Evolutionary conservation across 2,113 vertebrate species (phyloP).

Genomic region (Cryptotis parvus): DNA sequence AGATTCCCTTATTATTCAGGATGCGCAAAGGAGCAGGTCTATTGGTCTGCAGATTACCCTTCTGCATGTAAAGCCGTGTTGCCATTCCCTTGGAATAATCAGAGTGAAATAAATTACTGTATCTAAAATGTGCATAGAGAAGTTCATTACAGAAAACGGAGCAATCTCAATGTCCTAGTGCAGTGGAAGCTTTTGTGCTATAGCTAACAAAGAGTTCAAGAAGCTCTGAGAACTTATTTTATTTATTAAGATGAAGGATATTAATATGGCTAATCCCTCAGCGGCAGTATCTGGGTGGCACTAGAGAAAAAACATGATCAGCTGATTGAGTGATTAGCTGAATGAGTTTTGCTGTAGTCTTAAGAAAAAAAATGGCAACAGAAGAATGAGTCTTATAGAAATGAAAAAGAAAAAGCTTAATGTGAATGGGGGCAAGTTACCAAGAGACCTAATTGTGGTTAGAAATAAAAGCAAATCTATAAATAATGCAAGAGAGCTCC

Average conservation of each 20-base stretch:
- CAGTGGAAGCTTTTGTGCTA: constrained; percentile 1
- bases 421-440: constrained; percentile 55
- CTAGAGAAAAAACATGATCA: background rate
- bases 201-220: constrained; percentile 44
- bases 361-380: background rate
- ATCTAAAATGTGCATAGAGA: background rate
- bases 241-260: constrained; percentile 15
- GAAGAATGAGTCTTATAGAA: constrained; percentile 28
- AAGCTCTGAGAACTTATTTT: constrained; percentile 27
- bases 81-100: constrained; percentile 2
- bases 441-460: constrained; percentile 71
- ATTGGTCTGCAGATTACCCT: background rate
- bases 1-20: constrained; percentile 22
- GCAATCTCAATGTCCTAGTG: background rate
- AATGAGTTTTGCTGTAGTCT: constrained; percentile 23
- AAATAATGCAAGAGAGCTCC: constrained; percentile 72
- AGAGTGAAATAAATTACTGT: constrained; percentile 52
- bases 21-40: background rate
- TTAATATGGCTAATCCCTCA: background rate
- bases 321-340: constrained; percentile 6
- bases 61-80: background rate
- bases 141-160: constrained; percentile 52
- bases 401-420: constrained; percentile 54
- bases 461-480: constrained; percentile 63
- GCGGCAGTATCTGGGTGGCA: background rate